Percentiles rank a stretch among this genome's conserved stretches.
Evolutionary conservation across 2,888 invertebrate species (phyloP).

Genomic region (Acrocyrtus sp.): DNA sequence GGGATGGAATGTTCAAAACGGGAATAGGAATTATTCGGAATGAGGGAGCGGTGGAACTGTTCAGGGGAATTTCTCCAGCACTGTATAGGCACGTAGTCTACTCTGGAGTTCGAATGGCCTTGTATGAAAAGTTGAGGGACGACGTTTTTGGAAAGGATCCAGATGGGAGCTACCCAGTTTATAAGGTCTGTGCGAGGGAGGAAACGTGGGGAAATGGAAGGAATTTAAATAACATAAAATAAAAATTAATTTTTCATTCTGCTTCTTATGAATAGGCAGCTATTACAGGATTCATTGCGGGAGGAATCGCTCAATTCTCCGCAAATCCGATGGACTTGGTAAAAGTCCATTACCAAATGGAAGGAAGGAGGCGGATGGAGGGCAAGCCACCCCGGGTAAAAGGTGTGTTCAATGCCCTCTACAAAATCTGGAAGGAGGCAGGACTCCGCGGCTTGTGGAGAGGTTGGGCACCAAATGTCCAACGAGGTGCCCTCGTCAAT

Average conservation of each 20-base stretch:
- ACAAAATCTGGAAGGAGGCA: constrained; percentile 76
- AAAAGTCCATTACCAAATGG: constrained; percentile 95
- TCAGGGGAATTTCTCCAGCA: constrained; percentile 88
- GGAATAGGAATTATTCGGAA: constrained; percentile 83
- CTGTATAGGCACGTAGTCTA: constrained; percentile 83
- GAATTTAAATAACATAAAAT: too few relatives aligned
- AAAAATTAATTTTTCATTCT: too few relatives aligned
- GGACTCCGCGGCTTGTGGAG: constrained; percentile 90
- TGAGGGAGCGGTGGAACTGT: constrained; percentile 84
- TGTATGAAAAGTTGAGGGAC: constrained; percentile 85
- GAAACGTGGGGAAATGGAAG: too few relatives aligned
- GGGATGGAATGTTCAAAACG: constrained; percentile 82
- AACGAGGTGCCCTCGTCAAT: constrained; percentile 59
- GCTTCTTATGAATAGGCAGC: constrained; percentile 72
- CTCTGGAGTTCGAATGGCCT: constrained; percentile 83
- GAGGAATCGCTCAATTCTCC: constrained; percentile 84
- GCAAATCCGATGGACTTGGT: constrained; percentile 92
- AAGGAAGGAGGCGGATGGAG: constrained; percentile 82
- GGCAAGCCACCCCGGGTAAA: constrained; percentile 83
- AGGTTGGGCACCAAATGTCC: constrained; percentile 69
- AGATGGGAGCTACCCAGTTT: constrained; percentile 76
- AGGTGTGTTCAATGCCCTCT: constrained; percentile 81
- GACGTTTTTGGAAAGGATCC: constrained; percentile 74
- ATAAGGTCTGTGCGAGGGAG: constrained; percentile 68
- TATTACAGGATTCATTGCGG: constrained; percentile 82